These are phyloP conservation scores for Meghimatium bilineatum DNA, from an alignment of 2,888 invertebrate species.

Conservation along the genomic window DNA sequence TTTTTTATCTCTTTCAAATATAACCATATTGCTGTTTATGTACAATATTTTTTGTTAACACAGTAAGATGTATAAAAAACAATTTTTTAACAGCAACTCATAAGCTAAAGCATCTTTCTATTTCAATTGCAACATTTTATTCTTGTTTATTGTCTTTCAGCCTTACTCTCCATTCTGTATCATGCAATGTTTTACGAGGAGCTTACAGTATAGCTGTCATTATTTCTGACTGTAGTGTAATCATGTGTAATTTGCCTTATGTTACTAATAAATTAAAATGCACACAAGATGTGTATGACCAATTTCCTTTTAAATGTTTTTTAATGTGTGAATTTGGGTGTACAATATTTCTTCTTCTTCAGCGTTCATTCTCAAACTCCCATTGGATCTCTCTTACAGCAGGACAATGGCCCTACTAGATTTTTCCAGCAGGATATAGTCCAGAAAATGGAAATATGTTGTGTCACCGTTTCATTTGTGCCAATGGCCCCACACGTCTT, in stretches of 20 bases:
- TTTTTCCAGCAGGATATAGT: no score
- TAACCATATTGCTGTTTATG: background rate
- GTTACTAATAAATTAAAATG: slow-evolving; percentile 22
- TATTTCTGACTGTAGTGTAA: slow-evolving; percentile 17
- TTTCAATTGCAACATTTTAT: background rate
- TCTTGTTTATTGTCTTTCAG: background rate
- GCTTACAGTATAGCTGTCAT: slow-evolving; percentile 30
- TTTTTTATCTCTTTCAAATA: background rate
- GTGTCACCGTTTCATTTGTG: background rate
- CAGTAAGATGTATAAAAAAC: background rate
- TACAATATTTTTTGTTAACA: no score
- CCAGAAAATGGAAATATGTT: background rate
- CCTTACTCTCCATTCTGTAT: slow-evolving; percentile 19
- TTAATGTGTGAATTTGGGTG: background rate
- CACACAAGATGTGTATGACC: background rate
- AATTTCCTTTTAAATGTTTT: background rate
- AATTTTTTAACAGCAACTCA: background rate
- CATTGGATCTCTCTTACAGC: no score
- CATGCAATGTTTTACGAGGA: slow-evolving; percentile 20
- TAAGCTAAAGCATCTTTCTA: background rate
- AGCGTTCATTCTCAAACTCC: no score
- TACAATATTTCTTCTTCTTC: no score
- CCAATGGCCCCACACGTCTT: background rate
- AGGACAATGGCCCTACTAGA: no score
- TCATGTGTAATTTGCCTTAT: slow-evolving; percentile 39